phyloP scores from a whole-genome alignment of 1,140 invertebrate species.

The Adelges cooleyi region DNA sequence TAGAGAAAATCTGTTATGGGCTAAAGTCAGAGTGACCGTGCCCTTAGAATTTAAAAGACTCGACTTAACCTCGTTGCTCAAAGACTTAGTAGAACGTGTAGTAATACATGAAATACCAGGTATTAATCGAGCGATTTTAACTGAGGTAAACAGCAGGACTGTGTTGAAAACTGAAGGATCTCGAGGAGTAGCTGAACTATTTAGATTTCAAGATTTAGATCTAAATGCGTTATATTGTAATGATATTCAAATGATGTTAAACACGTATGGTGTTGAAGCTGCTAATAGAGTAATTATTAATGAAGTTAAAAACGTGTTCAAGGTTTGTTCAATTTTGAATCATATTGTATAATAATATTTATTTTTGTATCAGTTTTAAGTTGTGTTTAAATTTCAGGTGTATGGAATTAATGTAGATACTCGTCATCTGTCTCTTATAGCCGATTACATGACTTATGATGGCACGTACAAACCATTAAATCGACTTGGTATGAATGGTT shows the following conservation, averaged over 20 bases:
- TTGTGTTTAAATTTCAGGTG: slow-evolving; percentile 42
- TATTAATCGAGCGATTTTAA: slow-evolving; percentile 73
- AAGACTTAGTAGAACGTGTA: slow-evolving; percentile 56
- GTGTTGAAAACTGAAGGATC: slow-evolving; percentile 88
- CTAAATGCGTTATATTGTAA: slow-evolving; percentile 83
- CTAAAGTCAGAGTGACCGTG: slow-evolving; percentile 43
- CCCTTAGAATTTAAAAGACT: slow-evolving; percentile 51
- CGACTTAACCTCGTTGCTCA: slow-evolving; percentile 68
- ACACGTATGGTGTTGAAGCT: slow-evolving; percentile 92
- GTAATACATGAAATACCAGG: slow-evolving; percentile 67
- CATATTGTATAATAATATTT: not conserved
- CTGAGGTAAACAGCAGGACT: slow-evolving; percentile 45
- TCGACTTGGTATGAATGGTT: slow-evolving; percentile 74
- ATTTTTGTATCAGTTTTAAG: not conserved
- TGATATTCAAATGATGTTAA: slow-evolving; percentile 82
- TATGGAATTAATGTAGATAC: slow-evolving; percentile 94
- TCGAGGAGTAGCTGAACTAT: slow-evolving; percentile 80
- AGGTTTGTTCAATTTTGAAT: slow-evolving; percentile 35
- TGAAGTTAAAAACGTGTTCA: slow-evolving; percentile 40
- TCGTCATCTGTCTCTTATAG: slow-evolving; percentile 81
- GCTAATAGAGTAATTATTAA: slow-evolving; percentile 74
- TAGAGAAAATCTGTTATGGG: slow-evolving; percentile 16
- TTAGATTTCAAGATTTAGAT: slow-evolving; percentile 69
- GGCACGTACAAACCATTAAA: slow-evolving; percentile 83
- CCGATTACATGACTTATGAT: slow-evolving; percentile 96